Conservation (phyloP, 2,888 invertebrate genomes). For the Acrocyrtus sp. region DNA sequence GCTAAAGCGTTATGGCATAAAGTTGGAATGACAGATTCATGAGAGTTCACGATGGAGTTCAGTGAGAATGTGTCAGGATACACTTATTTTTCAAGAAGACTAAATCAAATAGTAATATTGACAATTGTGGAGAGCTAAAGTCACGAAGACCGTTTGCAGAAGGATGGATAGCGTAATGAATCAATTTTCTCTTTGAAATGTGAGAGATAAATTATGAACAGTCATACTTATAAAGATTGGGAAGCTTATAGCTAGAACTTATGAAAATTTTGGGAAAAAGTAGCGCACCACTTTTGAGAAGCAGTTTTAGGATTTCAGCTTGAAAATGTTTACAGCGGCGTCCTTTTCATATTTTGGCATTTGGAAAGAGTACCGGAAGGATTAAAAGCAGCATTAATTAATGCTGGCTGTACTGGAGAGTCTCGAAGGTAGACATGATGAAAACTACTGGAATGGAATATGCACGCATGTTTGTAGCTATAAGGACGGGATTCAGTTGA, state of each 20-base stretch:
- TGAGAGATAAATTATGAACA: constrained; percentile 6
- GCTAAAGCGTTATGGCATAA: neutral
- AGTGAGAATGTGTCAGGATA: neutral
- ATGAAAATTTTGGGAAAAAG: neutral
- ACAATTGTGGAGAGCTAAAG: constrained; percentile 7
- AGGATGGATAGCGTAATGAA: neutral
- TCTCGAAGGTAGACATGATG: neutral
- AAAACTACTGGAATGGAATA: neutral
- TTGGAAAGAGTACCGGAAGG: neutral
- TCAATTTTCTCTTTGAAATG: neutral
- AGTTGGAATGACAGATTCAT: constrained; percentile 21
- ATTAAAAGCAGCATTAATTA: neutral
- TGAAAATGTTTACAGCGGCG: too few species aligned
- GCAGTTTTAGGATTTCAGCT: too few species aligned
- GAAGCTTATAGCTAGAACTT: constrained; percentile 1
- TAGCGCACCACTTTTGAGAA: constrained; percentile 2
- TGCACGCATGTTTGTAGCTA: neutral
- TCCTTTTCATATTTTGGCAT: neutral
- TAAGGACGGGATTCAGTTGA: constrained; percentile 2
- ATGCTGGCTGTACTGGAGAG: neutral
- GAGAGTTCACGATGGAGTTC: constrained; percentile 19
- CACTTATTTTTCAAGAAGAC: neutral
- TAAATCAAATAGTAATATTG: neutral
- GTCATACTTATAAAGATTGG: neutral
- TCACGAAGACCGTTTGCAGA: constrained; percentile 1